phyloP scores from a whole-genome alignment of 2,888 invertebrate genomes.

The Arctia plantaginis region DNA sequence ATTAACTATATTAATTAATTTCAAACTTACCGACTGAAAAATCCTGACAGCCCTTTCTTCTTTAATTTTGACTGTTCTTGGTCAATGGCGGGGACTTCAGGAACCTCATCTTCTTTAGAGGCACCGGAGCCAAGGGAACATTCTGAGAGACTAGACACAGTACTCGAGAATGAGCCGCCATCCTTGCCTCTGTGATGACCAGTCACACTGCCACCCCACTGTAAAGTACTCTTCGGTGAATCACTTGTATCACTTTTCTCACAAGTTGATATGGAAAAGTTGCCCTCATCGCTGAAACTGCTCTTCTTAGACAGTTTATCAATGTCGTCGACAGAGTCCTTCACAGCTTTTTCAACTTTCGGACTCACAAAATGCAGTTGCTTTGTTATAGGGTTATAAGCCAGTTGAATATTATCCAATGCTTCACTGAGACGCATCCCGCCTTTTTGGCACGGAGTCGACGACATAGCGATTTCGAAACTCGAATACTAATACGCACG shows the following conservation, averaged over 20 bases:
- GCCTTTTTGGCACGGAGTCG: conserved; percentile 80
- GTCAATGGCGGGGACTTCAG: conserved; percentile 60
- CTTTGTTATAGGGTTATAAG: conserved; percentile 91
- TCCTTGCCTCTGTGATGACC: conserved; percentile 86
- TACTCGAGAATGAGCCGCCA: conserved; percentile 89
- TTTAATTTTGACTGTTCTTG: conserved; percentile 82
- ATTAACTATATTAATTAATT: neutral
- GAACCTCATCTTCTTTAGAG: conserved; percentile 82
- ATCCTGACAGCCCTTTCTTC: conserved; percentile 87
- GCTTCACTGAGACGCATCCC: conserved; percentile 89
- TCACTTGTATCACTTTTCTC: conserved; percentile 85
- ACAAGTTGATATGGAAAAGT: conserved; percentile 82
- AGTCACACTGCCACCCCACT: conserved; percentile 80
- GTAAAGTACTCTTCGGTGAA: conserved; percentile 82
- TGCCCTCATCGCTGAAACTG: conserved; percentile 84
- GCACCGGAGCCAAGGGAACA: conserved; percentile 88
- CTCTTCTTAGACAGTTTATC: conserved; percentile 83
- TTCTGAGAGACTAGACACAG: conserved; percentile 90
- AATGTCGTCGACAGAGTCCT: conserved; percentile 71
- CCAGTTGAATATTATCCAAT: conserved; percentile 90
- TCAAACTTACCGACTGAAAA: conserved; percentile 87
- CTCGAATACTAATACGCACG: conserved; percentile 56
- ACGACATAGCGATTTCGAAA: conserved; percentile 71
- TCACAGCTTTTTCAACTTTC: conserved; percentile 71
- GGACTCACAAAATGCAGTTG: conserved; percentile 88